Evolutionary conservation across 2,888 invertebrate genomes (phyloP).

Genomic region (Ophion ellenae): DNA sequence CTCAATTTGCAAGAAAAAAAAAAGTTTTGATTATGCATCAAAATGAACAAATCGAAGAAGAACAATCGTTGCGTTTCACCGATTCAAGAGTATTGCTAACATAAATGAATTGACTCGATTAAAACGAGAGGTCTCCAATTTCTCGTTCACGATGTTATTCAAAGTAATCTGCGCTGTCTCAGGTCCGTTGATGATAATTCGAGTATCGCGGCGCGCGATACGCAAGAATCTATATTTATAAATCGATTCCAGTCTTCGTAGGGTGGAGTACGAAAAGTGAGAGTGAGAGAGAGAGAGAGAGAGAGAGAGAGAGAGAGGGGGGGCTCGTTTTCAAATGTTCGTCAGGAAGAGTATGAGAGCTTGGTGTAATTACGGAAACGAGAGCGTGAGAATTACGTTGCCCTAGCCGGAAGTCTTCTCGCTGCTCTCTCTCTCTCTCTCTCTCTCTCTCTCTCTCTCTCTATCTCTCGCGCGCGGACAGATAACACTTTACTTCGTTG

Average conservation of each 20-base stretch:
- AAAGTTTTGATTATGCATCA: too few relatives aligned
- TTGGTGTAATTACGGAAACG: conserved; percentile 56
- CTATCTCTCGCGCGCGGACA: conserved; percentile 8
- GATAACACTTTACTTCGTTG: conserved; percentile 25
- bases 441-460: not conserved
- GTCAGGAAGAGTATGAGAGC: not conserved
- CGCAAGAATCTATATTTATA: conserved; percentile 44
- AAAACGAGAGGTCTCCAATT: not conserved
- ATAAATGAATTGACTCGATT: too few relatives aligned
- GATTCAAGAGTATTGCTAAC: too few relatives aligned
- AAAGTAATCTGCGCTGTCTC: conserved; percentile 6
- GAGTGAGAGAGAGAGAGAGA: not conserved
- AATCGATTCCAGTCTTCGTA: conserved; percentile 40
- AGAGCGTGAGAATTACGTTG: conserved; percentile 60
- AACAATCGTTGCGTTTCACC: not conserved
- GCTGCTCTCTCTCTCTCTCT: not conserved
- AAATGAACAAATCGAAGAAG: not conserved
- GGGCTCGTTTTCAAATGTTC: conserved; percentile 4
- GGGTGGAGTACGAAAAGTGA: conserved; percentile 20
- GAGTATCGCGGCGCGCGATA: not conserved
- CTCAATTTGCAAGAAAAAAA: too few relatives aligned
- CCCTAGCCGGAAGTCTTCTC: conserved; percentile 56
- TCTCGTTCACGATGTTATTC: not conserved
- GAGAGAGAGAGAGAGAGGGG: not conserved
- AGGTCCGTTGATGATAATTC: too few relatives aligned